phyloP scores from a whole-genome alignment of 64 coral and sea anemone species.

The Montipora sp. region DNA sequence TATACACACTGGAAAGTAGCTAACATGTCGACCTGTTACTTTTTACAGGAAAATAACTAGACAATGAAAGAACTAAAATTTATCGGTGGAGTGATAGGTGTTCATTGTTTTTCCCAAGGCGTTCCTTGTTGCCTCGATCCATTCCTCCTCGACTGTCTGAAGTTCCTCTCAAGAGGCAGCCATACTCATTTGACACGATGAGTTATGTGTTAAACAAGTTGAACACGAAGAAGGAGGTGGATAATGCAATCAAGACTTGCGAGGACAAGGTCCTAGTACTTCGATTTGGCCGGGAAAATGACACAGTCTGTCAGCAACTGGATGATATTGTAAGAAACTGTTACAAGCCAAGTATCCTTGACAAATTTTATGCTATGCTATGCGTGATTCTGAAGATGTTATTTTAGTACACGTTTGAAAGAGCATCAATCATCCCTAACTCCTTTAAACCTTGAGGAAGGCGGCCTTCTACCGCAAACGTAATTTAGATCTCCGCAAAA shows the following conservation, averaged over 20 bases:
- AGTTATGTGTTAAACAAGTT: slow-evolving; percentile 88
- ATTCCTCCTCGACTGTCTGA: background rate
- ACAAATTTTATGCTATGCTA: no score
- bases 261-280: slow-evolving; percentile 98
- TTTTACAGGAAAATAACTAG: background rate
- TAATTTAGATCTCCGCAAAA: no score
- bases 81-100: background rate
- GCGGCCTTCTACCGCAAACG: no score
- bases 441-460: no score
- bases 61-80: no score
- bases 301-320: slow-evolving; percentile 85
- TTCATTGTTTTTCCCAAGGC: slow-evolving; percentile 5
- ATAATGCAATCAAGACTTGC: slow-evolving; percentile 89
- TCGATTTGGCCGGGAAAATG: slow-evolving; percentile 87
- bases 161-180: background rate
- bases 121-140: slow-evolving; percentile 15
- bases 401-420: no score
- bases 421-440: no score
- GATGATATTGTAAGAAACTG: slow-evolving; percentile 95
- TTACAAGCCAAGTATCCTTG: slow-evolving; percentile 15
- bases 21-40: background rate
- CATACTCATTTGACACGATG: slow-evolving; percentile 15
- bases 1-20: background rate
- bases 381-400: no score
- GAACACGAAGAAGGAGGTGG: slow-evolving; percentile 86